A percentile compares a stretch with the other conserved stretches of the same genome.
phyloP scores from a whole-genome alignment of 2,797 vertebrate species.

The Eurystomus glaucurus region DNA sequence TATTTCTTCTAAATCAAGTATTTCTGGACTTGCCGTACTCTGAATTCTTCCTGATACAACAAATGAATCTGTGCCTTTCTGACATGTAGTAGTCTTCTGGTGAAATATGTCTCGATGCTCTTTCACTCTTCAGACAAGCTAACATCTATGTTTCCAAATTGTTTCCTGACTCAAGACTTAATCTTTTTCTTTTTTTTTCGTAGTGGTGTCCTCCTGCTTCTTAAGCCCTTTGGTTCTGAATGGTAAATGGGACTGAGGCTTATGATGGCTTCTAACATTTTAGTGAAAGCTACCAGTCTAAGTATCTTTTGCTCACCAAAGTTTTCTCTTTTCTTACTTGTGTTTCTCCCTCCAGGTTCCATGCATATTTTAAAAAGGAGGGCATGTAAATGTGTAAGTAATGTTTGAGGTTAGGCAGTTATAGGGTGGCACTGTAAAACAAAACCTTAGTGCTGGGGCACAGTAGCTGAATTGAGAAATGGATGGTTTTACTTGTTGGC shows the following conservation, averaged over 20 bases:
- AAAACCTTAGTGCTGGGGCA: not conserved
- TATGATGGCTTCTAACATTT: not conserved
- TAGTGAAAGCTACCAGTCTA: not conserved
- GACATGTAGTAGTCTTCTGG: not conserved
- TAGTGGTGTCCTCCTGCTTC: not conserved
- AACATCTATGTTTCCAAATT: not conserved
- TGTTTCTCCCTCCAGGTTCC: not conserved
- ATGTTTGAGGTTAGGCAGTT: not conserved
- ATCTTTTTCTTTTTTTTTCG: not conserved
- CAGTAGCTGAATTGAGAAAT: constrained; percentile 45
- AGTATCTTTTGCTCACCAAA: not conserved
- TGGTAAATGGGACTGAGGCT: not conserved
- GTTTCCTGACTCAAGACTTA: not conserved
- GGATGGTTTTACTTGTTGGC: constrained; percentile 36
- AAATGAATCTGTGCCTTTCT: not conserved
- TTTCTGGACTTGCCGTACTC: not conserved
- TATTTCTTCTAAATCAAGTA: not conserved
- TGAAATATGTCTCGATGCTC: not conserved
- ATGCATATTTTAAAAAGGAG: not conserved
- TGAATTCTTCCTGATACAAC: not conserved
- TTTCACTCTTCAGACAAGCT: not conserved
- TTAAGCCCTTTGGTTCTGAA: not conserved
- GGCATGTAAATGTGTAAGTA: not conserved
- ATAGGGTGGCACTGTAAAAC: not conserved
- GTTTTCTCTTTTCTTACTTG: not conserved